Evolutionary conservation across 1,140 invertebrate species (phyloP).

Genomic region (Ectropis grisescens): DNA sequence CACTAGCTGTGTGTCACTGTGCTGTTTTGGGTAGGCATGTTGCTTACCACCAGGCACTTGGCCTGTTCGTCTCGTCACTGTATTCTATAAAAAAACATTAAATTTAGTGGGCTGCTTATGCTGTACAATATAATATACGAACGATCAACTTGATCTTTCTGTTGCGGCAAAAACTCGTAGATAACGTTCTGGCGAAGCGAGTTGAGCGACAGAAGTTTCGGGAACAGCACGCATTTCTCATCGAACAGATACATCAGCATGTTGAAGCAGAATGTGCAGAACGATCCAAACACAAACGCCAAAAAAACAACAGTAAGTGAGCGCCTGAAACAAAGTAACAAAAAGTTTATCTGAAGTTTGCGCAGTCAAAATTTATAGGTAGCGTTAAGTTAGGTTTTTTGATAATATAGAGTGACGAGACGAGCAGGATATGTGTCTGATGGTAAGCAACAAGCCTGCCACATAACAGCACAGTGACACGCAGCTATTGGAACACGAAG

Average conservation of each 20-base stretch:
- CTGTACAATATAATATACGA: too few relatives aligned
- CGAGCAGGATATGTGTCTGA: too few relatives aligned
- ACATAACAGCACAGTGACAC: too few relatives aligned
- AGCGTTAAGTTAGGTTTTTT: neutral
- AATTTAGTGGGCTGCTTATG: too few relatives aligned
- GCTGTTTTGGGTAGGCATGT: too few relatives aligned
- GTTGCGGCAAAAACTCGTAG: conserved; percentile 40
- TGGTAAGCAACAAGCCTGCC: too few relatives aligned
- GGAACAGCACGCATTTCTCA: conserved; percentile 56
- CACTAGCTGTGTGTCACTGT: too few relatives aligned
- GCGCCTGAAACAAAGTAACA: conserved; percentile 29
- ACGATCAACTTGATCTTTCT: conserved; percentile 27
- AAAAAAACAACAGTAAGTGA: conserved; percentile 49
- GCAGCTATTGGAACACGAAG: too few relatives aligned
- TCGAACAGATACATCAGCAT: conserved; percentile 59
- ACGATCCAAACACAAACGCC: conserved; percentile 54
- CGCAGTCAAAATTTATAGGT: neutral
- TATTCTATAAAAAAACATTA: too few relatives aligned
- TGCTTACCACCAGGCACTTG: too few relatives aligned
- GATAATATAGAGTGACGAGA: too few relatives aligned
- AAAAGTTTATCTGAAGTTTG: neutral
- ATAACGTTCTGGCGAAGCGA: conserved; percentile 34
- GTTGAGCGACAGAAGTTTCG: conserved; percentile 36
- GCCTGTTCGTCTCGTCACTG: too few relatives aligned
- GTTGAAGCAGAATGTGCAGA: conserved; percentile 59